These are phyloP conservation scores for Trichogramma evanescens DNA, from an alignment of 2,888 invertebrate genomes.

Conservation along the genomic window DNA sequence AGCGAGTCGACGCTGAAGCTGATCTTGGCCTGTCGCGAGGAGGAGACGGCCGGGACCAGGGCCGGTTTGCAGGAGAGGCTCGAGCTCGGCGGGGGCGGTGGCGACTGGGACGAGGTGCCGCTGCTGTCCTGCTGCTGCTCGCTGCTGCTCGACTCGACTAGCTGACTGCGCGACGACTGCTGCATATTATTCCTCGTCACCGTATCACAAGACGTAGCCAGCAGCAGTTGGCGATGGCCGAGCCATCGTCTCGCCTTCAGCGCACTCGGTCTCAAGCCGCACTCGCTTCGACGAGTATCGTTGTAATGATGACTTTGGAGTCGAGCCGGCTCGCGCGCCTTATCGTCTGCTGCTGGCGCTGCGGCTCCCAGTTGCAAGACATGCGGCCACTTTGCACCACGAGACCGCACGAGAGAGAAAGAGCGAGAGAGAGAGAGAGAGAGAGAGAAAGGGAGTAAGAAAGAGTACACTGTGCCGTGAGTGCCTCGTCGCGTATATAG, in stretches of 20 bases:
- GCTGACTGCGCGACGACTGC: no score
- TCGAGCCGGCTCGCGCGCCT: neutral
- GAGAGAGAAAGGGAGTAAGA: no score
- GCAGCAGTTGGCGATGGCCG: slow-evolving; percentile 22
- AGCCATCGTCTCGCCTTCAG: neutral
- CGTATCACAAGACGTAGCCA: slow-evolving; percentile 4
- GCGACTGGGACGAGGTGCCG: slow-evolving; percentile 13
- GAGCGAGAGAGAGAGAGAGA: no score
- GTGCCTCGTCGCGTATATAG: no score
- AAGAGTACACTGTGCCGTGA: no score
- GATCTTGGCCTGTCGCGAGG: slow-evolving; percentile 52
- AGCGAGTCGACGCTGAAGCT: slow-evolving; percentile 69
- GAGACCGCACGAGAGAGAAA: no score
- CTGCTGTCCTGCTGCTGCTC: slow-evolving; percentile 15
- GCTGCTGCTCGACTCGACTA: neutral
- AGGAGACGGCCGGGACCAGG: no score
- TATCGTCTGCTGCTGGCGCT: neutral
- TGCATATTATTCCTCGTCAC: no score
- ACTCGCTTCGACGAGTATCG: neutral
- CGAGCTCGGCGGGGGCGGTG: slow-evolving; percentile 39
- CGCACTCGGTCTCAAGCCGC: neutral
- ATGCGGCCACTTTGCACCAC: no score
- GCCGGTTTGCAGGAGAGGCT: slow-evolving; percentile 36
- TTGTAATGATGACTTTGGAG: no score
- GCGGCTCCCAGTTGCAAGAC: neutral